These are phyloP conservation scores for Furcifer pardalis DNA, from an alignment of 2,797 vertebrate species.

Conservation along the genomic window DNA sequence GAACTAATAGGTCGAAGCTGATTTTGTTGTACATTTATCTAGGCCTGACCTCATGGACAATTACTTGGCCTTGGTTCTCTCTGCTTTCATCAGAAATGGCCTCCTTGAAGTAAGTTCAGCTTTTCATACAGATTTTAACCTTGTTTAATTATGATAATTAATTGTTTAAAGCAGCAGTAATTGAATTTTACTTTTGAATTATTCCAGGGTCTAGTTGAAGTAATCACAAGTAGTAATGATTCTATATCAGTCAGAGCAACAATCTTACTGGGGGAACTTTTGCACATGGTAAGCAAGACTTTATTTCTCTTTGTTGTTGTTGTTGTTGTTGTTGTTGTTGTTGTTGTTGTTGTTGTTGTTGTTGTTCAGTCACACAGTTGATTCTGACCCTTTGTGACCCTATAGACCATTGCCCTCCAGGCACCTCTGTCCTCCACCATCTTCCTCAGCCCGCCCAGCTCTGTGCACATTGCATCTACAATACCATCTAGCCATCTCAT, in stretches of 20 bases:
- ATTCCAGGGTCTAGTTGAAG: conserved; percentile 92
- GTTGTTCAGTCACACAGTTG: too few relatives aligned
- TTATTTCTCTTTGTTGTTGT: conserved; percentile 11
- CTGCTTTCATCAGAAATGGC: conserved; percentile 93
- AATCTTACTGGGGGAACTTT: conserved; percentile 94
- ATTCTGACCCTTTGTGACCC: too few relatives aligned
- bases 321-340: too few relatives aligned
- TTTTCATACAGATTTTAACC: conserved; percentile 4
- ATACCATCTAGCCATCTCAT: too few relatives aligned
- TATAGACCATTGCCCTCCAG: too few relatives aligned
- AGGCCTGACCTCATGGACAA: conserved; percentile 99
- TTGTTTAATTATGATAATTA: not conserved
- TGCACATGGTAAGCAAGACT: conserved; percentile 86
- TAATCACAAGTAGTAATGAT: conserved; percentile 95
- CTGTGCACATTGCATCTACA: too few relatives aligned
- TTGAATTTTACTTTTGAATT: conserved; percentile 43
- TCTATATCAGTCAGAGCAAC: conserved; percentile 92
- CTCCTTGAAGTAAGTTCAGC: conserved; percentile 87
- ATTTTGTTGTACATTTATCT: conserved; percentile 41
- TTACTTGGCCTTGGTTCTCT: conserved; percentile 95
- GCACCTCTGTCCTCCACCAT: too few relatives aligned
- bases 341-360: too few relatives aligned
- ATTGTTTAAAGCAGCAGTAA: not conserved
- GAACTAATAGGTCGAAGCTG: conserved; percentile 27
- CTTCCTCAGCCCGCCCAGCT: too few relatives aligned